Base-by-base conservation (phyloP, 2,888 invertebrate species). In the Scaptomyza flava region DNA sequence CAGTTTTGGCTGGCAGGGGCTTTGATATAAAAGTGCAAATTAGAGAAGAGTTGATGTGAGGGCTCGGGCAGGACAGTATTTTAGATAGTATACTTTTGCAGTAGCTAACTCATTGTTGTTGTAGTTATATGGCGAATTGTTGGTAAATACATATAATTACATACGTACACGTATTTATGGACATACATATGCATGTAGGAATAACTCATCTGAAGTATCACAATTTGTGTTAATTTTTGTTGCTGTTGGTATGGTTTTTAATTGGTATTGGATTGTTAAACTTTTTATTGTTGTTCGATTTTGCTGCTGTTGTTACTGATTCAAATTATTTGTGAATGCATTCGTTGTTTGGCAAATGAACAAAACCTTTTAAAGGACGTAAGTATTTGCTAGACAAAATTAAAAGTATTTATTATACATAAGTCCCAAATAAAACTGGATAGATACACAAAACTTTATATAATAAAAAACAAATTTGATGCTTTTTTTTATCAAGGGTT, bases 41-140 rank as follows among this genome's bases (percentile, higher is more conserved):
- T 2, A 23, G 2, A 23, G 23, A 23, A 27, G 27, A 27, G 27
- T 27, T 38, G 38, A 88, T 83, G 79, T 86, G 81, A 86, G 89
- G 89, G 89, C 81, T 88, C 89, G 87, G 87, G 84, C 87, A 84
- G 81, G 85, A 80, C 78, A 80, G 78, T 82, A 68, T 69, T 85
- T 87, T 68, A 72, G 74, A 72, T 50, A 82, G 72, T 85, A 79
- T 82, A 82, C 65, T 74, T 64, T 67, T 64, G 57, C 58, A 70
- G 48, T 72, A 59, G 62, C 61, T 64, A 67, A 62, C 74, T 73
- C 45, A 57, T 54, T 17, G 14, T 30, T 27, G 27, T 42, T 17
- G 54, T 34, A 31, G 53, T 50, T 56, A 17, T 60, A 52, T 68
- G 70, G 42, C 14, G 63, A 62, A 78, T 77, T 54, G 47, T 69